These are phyloP conservation scores for Megaceryle torquata DNA, from an alignment of 2,113 vertebrate genomes.

Conservation along the genomic window DNA sequence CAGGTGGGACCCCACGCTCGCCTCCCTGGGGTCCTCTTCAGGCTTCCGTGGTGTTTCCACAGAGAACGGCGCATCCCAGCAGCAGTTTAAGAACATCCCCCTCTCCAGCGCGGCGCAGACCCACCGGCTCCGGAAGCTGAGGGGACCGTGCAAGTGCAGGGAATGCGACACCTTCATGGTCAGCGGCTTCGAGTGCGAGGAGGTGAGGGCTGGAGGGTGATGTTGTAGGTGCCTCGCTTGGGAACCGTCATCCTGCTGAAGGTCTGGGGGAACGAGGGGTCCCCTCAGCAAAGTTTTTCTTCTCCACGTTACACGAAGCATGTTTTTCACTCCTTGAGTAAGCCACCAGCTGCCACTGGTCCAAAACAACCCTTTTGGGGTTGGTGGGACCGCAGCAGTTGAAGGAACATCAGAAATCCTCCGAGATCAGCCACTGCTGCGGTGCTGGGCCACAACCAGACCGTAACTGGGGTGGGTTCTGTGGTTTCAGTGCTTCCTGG, in stretches of 20 bases:
- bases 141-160: slow-evolving; percentile 88
- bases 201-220: slow-evolving; percentile 75
- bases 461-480: neutral
- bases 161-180: slow-evolving; percentile 92
- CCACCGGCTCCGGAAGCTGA: slow-evolving; percentile 83
- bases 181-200: slow-evolving; percentile 89
- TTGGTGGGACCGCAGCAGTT: neutral
- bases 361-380: neutral
- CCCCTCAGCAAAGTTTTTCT: too few species aligned
- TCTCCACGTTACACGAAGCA: too few species aligned
- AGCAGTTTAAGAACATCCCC: slow-evolving; percentile 65
- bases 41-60: neutral
- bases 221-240: too few species aligned
- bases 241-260: fast-evolving
- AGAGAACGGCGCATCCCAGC: slow-evolving; percentile 63
- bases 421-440: neutral
- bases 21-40: fast-evolving
- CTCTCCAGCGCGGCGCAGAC: slow-evolving; percentile 82
- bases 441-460: neutral
- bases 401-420: neutral
- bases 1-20: fast-evolving
- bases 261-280: fast-evolving
- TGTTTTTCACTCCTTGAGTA: neutral
- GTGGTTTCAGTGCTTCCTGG: slow-evolving; percentile 79
- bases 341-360: too few species aligned